Evolutionary conservation across 2,888 invertebrate species (phyloP), one percentile per base, ranked within the genome.

Genomic region (Acronicta alni): DNA sequence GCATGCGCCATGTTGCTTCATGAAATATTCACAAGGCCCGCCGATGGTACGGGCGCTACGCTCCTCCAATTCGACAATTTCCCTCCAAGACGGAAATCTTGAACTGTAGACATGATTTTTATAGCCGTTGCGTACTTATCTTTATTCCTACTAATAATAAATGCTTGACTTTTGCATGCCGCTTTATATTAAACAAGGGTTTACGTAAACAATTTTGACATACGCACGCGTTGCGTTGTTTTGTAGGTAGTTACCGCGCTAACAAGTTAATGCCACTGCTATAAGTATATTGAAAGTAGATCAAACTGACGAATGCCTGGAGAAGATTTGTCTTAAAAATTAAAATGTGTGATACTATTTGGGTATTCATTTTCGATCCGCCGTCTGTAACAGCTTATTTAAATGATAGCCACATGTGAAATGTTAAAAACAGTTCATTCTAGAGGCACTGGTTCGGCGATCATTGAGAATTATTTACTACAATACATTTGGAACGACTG

Each of bases 11-110:
- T 66, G 72, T 49, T 57, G 43, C 38, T 54, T 64, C 18, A 79
- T 85, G 54, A 79, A 85, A 85, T 79, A 84, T 85, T 84, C 78
- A 83, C 52, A 52, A 59, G 37, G 41, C 56, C 54, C 54, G 58
- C 62, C 65, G 60, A 71, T 77, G 75, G 71, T 67, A 71, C 73
- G 65, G 57, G 58, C 57, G 51, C 55, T 62, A 52, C 46, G 63
- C 61, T 75, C 61, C 72, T 70, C 17, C 62, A 69, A 72, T 77
- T 72, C 69, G 66, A 79, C 79, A 59, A 79, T 72, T 74, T 69
- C 64, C 71, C 60, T 70, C 60, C 57, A 74, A 74, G 72, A 72
- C 69, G 59, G 72, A 68, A 73, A 78, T 75, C 76, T 78, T 67
- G 60, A 76, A 67, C 66, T 70, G 72, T 63, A 72, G 64, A 67